Conservation (phyloP, 2,797 vertebrate species). For the Lepilemur septentrionalis region DNA sequence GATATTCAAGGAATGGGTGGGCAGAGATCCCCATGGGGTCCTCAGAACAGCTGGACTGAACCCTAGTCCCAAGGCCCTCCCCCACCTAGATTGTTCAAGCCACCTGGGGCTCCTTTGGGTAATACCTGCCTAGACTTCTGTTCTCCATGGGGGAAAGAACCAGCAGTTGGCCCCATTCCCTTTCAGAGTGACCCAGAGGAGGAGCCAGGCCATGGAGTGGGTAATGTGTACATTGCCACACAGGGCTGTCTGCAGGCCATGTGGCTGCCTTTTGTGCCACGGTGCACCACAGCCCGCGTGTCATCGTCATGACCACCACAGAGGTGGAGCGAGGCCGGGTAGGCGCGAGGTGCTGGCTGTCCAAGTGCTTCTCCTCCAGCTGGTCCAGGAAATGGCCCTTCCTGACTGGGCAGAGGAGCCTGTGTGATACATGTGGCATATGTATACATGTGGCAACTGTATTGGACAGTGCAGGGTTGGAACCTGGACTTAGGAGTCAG, state of each 20-base stretch:
- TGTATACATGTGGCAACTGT: background rate
- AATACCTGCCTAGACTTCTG: background rate
- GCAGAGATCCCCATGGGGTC: background rate
- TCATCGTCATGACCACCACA: constrained; percentile 94
- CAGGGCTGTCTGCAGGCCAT: constrained; percentile 93
- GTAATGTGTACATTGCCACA: constrained; percentile 92
- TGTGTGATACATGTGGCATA: background rate
- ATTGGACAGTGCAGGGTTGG: background rate
- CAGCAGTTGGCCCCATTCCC: background rate
- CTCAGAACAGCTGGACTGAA: background rate
- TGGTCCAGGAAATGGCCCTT: background rate
- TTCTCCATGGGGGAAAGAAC: background rate
- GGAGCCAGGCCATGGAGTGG: constrained; percentile 84
- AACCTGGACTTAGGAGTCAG: background rate
- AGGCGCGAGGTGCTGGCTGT: constrained; percentile 50
- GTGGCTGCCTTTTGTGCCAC: constrained; percentile 92
- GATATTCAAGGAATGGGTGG: no score
- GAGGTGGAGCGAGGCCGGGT: constrained; percentile 92
- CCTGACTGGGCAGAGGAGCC: background rate
- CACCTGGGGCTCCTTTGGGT: background rate
- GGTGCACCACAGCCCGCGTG: constrained; percentile 92
- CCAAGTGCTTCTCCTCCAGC: background rate
- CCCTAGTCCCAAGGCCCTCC: background rate
- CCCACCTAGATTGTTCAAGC: background rate
- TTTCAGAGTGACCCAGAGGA: constrained; percentile 89